Conservation (phyloP, 2,113 vertebrate species). For the Salminus brasiliensis region DNA sequence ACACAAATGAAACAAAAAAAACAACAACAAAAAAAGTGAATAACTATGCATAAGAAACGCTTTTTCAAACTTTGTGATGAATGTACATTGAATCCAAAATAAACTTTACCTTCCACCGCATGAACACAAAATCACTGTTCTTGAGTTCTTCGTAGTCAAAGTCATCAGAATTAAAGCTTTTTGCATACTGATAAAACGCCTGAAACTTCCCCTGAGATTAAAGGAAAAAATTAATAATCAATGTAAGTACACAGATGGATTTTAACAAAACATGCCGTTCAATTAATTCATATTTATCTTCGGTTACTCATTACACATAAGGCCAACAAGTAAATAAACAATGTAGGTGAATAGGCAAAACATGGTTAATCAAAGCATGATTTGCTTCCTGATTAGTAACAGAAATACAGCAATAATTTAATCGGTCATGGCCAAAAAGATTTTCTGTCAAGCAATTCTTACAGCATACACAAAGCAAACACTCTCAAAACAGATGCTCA, state of each 20-base stretch:
- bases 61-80: no score
- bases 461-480: background rate
- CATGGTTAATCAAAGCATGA: background rate
- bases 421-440: background rate
- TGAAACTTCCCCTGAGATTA: slow-evolving; percentile 92
- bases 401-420: background rate
- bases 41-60: no score
- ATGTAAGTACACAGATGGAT: background rate
- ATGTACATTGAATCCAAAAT: no score
- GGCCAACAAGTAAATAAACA: background rate
- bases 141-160: slow-evolving; percentile 96
- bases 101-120: slow-evolving; percentile 98
- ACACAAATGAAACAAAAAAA: background rate
- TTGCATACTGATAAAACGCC: slow-evolving; percentile 96
- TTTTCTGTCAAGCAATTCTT: no score
- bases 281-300: no score
- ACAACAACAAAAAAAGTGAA: no score
- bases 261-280: background rate
- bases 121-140: slow-evolving; percentile 95
- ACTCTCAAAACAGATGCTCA: no score
- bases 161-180: slow-evolving; percentile 96
- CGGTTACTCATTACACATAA: no score
- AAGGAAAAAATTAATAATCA: slow-evolving; percentile 29
- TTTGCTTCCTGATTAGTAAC: background rate
- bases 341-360: background rate